Conservation (phyloP, 2,888 invertebrate genomes). For the Agelastica alni region DNA sequence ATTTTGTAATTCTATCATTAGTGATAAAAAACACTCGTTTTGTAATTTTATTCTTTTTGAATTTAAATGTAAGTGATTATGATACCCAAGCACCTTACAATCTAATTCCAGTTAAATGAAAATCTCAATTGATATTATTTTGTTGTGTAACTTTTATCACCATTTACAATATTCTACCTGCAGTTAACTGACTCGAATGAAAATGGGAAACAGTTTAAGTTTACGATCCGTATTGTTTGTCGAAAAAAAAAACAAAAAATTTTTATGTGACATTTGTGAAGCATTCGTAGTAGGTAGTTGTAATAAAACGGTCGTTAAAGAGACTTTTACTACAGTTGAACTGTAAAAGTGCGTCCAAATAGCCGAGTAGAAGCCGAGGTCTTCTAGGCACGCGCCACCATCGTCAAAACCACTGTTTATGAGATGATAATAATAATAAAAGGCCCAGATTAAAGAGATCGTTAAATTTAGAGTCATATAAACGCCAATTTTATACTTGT, state of each 20-base stretch:
- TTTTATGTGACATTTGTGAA: conserved; percentile 46
- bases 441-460: conserved; percentile 56
- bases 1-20: too few relatives aligned
- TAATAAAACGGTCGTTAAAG: conserved; percentile 58
- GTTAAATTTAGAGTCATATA: conserved; percentile 56
- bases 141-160: too few relatives aligned
- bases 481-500: conserved; percentile 56
- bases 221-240: conserved; percentile 26
- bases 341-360: conserved; percentile 57
- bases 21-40: too few relatives aligned
- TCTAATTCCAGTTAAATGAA: too few relatives aligned
- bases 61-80: too few relatives aligned
- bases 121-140: too few relatives aligned
- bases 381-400: conserved; percentile 55
- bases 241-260: conserved; percentile 36
- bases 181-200: conserved; percentile 5
- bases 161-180: too few relatives aligned
- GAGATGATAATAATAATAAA: conserved; percentile 56
- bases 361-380: conserved; percentile 54
- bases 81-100: too few relatives aligned
- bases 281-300: conserved; percentile 53
- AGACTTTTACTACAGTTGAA: conserved; percentile 58
- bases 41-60: too few relatives aligned
- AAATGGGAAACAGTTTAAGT: conserved; percentile 1
- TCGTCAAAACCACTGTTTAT: conserved; percentile 52